Conservation (phyloP, 2,888 invertebrate species). For the Stenodera caucasica region DNA sequence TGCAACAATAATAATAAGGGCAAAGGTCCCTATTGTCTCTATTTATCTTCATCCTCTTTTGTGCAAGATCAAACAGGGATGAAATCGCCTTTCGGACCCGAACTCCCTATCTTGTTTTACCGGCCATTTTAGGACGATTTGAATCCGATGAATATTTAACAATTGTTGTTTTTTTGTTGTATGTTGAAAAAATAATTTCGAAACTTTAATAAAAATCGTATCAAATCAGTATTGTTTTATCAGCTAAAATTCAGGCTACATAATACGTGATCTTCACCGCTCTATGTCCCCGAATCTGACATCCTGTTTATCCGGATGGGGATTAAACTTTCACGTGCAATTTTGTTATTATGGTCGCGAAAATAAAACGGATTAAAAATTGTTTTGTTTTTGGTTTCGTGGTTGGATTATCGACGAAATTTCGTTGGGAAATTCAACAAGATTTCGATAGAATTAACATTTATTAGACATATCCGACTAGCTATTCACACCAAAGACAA, state of each 20-base stretch:
- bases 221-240: slow-evolving; percentile 26
- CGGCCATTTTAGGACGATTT: neutral
- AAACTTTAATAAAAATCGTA: no score
- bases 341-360: neutral
- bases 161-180: no score
- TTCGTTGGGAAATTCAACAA: neutral
- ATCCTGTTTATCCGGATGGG: slow-evolving; percentile 15
- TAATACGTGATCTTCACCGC: slow-evolving; percentile 21
- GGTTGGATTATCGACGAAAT: neutral
- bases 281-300: slow-evolving; percentile 19
- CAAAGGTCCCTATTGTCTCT: neutral
- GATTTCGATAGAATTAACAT: slow-evolving; percentile 14
- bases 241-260: slow-evolving; percentile 25
- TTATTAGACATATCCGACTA: slow-evolving; percentile 14
- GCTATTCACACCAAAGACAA: neutral
- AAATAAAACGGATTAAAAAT: neutral
- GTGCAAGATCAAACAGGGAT: neutral
- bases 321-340: slow-evolving; percentile 1
- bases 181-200: no score
- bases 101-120: neutral
- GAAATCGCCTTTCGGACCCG: neutral
- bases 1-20: neutral
- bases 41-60: neutral
- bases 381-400: neutral
- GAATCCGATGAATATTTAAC: neutral